Conservation (phyloP, 2,888 invertebrate genomes). For the Strigamia transsilvanica region DNA sequence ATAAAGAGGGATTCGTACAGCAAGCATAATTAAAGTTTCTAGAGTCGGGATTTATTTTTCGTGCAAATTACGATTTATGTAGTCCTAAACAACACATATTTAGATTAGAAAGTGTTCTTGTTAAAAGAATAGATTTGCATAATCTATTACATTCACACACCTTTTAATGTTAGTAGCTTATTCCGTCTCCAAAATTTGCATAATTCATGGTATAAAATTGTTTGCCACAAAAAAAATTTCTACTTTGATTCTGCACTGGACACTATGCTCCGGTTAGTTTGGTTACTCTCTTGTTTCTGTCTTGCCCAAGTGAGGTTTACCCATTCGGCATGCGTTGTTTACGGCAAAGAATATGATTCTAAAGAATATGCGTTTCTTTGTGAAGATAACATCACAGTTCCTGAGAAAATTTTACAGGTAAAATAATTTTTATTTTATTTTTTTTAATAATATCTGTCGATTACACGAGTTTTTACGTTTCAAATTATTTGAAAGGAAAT, state of each 20-base stretch:
- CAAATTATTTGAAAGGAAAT: conserved; percentile 16
- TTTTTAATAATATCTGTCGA: not conserved
- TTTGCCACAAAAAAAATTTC: too few relatives aligned
- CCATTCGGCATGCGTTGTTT: not conserved
- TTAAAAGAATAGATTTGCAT: too few relatives aligned
- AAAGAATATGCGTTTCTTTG: not conserved
- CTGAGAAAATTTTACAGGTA: not conserved
- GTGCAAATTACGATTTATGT: too few relatives aligned
- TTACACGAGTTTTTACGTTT: not conserved
- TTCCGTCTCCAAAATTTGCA: too few relatives aligned
- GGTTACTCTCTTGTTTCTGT: not conserved
- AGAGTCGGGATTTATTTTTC: not conserved
- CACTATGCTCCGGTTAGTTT: not conserved
- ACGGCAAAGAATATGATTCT: not conserved
- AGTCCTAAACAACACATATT: too few relatives aligned
- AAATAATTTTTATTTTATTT: not conserved
- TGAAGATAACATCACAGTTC: not conserved
- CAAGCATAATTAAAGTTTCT: not conserved
- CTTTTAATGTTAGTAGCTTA: too few relatives aligned
- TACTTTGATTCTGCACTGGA: too few relatives aligned
- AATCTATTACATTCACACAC: too few relatives aligned
- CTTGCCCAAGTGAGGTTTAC: not conserved
- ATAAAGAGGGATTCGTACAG: not conserved
- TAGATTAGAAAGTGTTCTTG: too few relatives aligned
- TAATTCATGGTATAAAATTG: too few relatives aligned